Conservation (phyloP, 2,797 vertebrate species). For the Ptychadena robeensis region DNA sequence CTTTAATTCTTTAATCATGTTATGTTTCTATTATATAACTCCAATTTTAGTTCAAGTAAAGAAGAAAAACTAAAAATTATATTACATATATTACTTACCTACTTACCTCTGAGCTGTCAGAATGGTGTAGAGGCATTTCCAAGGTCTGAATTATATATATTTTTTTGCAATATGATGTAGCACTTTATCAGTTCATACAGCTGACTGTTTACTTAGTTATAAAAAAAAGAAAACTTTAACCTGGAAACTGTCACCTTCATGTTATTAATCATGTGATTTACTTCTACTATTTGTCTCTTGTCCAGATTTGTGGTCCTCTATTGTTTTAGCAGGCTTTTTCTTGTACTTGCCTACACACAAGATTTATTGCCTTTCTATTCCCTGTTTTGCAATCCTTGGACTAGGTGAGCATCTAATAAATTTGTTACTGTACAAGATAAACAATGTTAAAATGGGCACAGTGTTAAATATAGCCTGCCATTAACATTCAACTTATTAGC, state of each 20-base stretch:
- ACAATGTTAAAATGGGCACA: background rate
- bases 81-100: too few species aligned
- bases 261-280: constrained; percentile 3
- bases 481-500: background rate
- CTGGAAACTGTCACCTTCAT: background rate
- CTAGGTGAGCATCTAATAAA: background rate
- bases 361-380: background rate
- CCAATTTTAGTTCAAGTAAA: too few species aligned
- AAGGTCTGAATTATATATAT: too few species aligned
- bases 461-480: background rate
- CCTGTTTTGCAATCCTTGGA: background rate
- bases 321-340: background rate
- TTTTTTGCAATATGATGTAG: background rate
- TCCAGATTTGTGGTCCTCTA: background rate
- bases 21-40: too few species aligned
- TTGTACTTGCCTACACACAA: background rate
- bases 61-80: too few species aligned
- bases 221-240: background rate
- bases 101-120: too few species aligned
- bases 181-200: background rate
- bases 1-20: too few species aligned
- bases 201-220: background rate
- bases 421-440: background rate
- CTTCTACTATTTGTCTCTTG: background rate
- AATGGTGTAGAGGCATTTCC: too few species aligned